Evolutionary conservation across 2,888 invertebrate species (phyloP), one percentile per base, ranked within the genome.

Genomic region (Erynnis tages): DNA sequence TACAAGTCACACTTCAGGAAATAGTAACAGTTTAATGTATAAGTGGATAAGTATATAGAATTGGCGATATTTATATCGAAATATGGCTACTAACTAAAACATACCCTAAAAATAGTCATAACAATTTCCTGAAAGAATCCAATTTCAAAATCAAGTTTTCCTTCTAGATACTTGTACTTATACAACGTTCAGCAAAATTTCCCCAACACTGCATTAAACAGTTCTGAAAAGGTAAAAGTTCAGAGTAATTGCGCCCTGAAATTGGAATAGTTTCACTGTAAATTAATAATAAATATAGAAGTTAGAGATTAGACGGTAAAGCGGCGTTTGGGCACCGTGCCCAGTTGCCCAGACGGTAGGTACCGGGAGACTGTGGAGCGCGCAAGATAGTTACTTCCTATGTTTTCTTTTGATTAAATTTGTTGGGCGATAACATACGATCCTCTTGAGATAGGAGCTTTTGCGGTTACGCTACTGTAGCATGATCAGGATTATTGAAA

Each of bases 391-490:
- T 56, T 59, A 59, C 63, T 60, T 58, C 59, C 60, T 62, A 60
- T 55, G 58, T 61, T 62, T 60, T 62, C 57, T 61, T 60, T 56
- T 62, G 60, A 65, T 62, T 61, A 55, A 58, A 60, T 60, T 58
- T 54, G 45, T 44, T 46, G 50, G 34, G 47, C 35, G 50, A 53
- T 46, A 54, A 47, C 49, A 49, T 23, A 34, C 37, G 14, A 29
- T 29, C 35, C 14, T 35, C 23, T 54, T 38, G 35, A 44, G 34
- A 44, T 14, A 1, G 1, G 7, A 10, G 4, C 19, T 35, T 21
- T 6, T 21, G 21, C 21, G n/a, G n/a, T n/a, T n/a, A n/a, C n/a
- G n/a, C n/a, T n/a, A n/a, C n/a, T n/a, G n/a, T n/a, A n/a, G n/a
- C n/a, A n/a, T n/a, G n/a, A n/a, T n/a, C n/a, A n/a, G n/a, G n/a